A percentile compares a stretch with the other conserved stretches of the same genome.
phyloP scores from a whole-genome alignment of 2,797 vertebrate genomes.

The Pangasius krempfi region DNA sequence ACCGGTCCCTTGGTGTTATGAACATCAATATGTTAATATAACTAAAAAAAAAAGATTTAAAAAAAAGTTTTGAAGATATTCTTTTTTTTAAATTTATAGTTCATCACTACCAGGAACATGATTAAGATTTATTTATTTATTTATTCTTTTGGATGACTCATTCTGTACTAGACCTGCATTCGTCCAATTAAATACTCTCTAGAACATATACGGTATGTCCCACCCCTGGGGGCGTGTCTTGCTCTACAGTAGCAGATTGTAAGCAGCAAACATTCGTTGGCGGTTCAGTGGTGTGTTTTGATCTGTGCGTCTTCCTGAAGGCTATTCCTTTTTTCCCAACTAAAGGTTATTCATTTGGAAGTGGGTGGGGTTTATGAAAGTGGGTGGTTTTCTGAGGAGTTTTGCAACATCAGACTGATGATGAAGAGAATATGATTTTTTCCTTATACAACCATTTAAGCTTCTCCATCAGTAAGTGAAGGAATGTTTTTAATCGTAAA shows the following conservation, averaged over 20 bases:
- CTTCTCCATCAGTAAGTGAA: neutral
- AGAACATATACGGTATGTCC: neutral
- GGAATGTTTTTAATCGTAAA: neutral
- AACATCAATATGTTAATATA: neutral
- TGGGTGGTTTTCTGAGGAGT: neutral
- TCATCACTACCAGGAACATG: neutral
- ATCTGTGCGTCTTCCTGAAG: neutral
- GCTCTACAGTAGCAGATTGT: neutral
- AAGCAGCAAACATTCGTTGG: neutral
- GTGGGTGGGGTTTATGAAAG: neutral
- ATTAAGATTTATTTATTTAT: neutral
- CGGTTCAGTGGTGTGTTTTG: neutral
- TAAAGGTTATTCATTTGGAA: neutral
- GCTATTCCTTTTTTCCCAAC: neutral
- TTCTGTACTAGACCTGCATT: neutral
- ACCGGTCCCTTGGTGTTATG: neutral
- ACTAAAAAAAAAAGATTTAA: neutral
- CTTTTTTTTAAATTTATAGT: neutral
- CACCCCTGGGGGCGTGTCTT: neutral
- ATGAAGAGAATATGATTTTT: neutral
- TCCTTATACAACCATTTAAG: neutral
- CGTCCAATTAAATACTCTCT: neutral
- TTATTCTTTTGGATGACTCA: neutral
- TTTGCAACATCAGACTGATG: neutral
- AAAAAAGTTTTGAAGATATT: neutral